Conservation (phyloP, 2,113 vertebrate genomes). For the Campylomormyrus numenius region DNA sequence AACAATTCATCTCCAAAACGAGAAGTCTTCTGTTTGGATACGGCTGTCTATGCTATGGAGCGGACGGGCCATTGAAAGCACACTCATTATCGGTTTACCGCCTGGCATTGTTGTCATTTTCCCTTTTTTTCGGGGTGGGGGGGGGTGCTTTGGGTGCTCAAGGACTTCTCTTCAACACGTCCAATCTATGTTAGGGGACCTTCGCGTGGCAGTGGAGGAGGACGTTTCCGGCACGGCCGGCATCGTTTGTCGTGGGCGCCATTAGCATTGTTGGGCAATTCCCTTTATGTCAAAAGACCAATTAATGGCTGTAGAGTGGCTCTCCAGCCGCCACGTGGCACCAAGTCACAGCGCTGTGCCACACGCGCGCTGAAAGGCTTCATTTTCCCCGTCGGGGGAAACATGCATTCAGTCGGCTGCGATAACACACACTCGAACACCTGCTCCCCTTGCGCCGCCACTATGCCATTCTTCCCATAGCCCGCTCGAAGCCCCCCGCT, state of each 20-base stretch:
- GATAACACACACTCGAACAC: constrained; percentile 60
- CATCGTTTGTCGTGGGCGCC: background rate
- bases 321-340: constrained; percentile 40
- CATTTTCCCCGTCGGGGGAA: constrained; percentile 41
- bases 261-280: constrained; percentile 10
- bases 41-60: background rate
- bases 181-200: background rate
- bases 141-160: background rate
- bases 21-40: background rate
- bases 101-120: constrained; percentile 9
- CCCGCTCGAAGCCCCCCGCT: background rate
- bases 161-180: constrained; percentile 4
- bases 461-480: background rate
- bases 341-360: background rate
- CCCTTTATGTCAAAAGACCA: constrained; percentile 37
- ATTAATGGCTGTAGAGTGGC: constrained; percentile 45
- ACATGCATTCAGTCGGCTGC: constrained; percentile 41
- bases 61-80: background rate
- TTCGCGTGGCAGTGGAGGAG: background rate
- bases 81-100: background rate
- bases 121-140: background rate
- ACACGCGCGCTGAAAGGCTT: constrained; percentile 46
- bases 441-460: constrained; percentile 48
- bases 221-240: constrained; percentile 3
- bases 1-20: background rate